Conservation (phyloP, 2,797 vertebrate genomes). For the Rhabdophis nuchalis region DNA sequence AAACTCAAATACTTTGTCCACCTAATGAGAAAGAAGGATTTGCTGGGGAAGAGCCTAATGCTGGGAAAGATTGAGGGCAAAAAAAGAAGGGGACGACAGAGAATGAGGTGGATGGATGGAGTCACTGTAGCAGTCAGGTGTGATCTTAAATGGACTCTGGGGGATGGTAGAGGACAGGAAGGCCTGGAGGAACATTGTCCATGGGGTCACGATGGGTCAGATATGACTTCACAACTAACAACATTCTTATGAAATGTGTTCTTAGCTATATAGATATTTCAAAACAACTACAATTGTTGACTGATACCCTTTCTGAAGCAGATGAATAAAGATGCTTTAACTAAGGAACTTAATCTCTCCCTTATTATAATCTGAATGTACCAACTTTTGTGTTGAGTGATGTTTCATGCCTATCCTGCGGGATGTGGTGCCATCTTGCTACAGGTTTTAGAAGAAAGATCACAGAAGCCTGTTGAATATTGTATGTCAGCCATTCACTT, state of each 20-base stretch:
- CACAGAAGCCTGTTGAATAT: background rate
- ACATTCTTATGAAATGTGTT: background rate
- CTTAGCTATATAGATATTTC: background rate
- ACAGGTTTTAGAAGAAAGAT: background rate
- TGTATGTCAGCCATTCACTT: background rate
- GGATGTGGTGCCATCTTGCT: background rate
- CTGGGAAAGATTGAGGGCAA: no score
- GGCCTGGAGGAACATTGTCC: no score
- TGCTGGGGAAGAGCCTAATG: no score
- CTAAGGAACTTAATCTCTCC: background rate
- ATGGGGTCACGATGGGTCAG: no score
- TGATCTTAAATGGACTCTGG: no score
- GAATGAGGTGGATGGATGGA: no score
- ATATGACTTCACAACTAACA: no score
- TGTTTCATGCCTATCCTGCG: background rate
- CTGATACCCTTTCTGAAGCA: background rate
- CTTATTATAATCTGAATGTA: background rate
- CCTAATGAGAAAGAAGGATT: no score
- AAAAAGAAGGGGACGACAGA: no score
- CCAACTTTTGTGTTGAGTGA: background rate
- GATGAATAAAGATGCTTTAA: background rate
- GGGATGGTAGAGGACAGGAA: no score
- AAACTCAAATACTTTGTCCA: no score
- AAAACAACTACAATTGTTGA: background rate
- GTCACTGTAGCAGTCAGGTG: no score